A percentile compares a stretch with the other conserved stretches of the same genome.
Conservation (phyloP, 2,113 vertebrate genomes). For the Hemiscyllium ocellatum region DNA sequence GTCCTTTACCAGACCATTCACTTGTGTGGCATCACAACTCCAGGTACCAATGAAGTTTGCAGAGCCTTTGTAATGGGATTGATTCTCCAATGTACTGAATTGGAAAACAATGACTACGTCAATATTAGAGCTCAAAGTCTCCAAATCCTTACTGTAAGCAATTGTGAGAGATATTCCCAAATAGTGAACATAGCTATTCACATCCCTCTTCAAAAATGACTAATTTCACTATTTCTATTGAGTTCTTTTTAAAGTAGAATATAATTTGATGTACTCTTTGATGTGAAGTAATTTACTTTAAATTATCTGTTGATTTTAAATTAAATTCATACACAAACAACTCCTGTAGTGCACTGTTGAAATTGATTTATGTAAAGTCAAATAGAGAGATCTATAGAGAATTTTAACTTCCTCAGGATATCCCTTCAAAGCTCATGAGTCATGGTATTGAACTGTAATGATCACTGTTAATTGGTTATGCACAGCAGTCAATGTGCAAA, state of each 20-base stretch:
- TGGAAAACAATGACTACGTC: background rate
- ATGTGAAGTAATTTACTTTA: background rate
- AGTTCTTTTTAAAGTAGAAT: background rate
- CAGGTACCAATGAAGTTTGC: background rate
- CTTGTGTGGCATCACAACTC: background rate
- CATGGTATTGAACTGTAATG: background rate
- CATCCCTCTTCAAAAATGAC: constrained; percentile 7
- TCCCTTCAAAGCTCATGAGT: constrained; percentile 4
- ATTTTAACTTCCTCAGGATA: background rate
- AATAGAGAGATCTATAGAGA: background rate
- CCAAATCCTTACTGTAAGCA: background rate
- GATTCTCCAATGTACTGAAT: background rate
- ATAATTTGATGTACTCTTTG: background rate
- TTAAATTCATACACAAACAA: background rate
- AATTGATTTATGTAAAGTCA: background rate
- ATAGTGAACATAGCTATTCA: background rate
- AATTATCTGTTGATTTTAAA: constrained; percentile 13
- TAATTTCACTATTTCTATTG: background rate
- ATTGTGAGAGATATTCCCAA: background rate
- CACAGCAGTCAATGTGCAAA: background rate
- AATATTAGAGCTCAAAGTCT: background rate
- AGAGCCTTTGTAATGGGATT: background rate
- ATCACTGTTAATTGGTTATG: background rate
- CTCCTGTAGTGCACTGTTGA: background rate
- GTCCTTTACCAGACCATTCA: background rate